Percentiles rank a stretch among this genome's conserved stretches.
Evolutionary conservation across 2,888 invertebrate species (phyloP).

Genomic region (Liodrosophila aerea): DNA sequence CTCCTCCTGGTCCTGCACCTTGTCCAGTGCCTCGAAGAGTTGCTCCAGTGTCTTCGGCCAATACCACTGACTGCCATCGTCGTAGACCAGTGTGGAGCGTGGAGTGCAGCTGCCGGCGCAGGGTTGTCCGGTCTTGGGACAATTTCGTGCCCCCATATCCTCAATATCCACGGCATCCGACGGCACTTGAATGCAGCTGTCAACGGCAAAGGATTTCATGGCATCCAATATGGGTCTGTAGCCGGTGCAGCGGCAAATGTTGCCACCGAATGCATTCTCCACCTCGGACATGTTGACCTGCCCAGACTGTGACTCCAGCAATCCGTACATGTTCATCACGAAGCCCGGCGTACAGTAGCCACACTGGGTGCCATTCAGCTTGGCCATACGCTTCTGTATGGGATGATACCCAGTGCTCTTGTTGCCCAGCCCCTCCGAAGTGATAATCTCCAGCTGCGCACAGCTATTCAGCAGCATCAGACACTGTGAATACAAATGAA

Average conservation of each 20-base stretch:
- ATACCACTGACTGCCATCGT: slow-evolving; percentile 73
- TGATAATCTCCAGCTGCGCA: slow-evolving; percentile 87
- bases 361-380: slow-evolving; percentile 88
- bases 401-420: slow-evolving; percentile 86
- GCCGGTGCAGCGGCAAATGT: slow-evolving; percentile 91
- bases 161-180: slow-evolving; percentile 83
- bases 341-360: slow-evolving; percentile 91
- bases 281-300: slow-evolving; percentile 85
- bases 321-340: slow-evolving; percentile 88
- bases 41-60: slow-evolving; percentile 70
- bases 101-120: slow-evolving; percentile 79
- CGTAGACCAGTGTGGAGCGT: slow-evolving; percentile 29
- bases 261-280: slow-evolving; percentile 90
- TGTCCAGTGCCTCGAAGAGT: slow-evolving; percentile 79
- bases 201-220: slow-evolving; percentile 88
- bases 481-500: slow-evolving; percentile 82
- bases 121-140: slow-evolving; percentile 79
- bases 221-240: slow-evolving; percentile 90
- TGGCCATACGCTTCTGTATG: slow-evolving; percentile 86
- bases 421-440: slow-evolving; percentile 89
- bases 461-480: slow-evolving; percentile 86
- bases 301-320: slow-evolving; percentile 83
- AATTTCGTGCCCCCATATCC: slow-evolving; percentile 75
- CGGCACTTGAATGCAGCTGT: slow-evolving; percentile 83
- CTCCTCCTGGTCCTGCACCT: slow-evolving; percentile 69